phyloP scores from a whole-genome alignment of 1,140 invertebrate species.

The Psilanteris sp. region DNA sequence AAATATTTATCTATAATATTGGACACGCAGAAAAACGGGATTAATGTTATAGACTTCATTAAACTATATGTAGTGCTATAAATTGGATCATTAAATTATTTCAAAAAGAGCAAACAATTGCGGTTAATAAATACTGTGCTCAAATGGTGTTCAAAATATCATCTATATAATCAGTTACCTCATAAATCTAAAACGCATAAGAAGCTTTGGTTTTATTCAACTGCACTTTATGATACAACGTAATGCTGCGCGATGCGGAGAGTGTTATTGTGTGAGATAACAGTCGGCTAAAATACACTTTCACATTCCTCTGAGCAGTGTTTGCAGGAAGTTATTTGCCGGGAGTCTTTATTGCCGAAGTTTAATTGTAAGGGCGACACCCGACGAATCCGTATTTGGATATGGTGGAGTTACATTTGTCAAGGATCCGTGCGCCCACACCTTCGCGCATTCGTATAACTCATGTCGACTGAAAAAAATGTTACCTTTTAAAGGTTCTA shows the following conservation, averaged over 20 bases:
- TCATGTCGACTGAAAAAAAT: slow-evolving; percentile 13
- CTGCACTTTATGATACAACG: slow-evolving; percentile 38
- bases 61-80: too few species aligned
- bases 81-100: too few species aligned
- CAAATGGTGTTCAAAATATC: too few species aligned
- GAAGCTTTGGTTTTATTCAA: slow-evolving; percentile 36
- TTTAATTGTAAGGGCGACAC: slow-evolving; percentile 72
- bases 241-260: slow-evolving; percentile 20
- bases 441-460: slow-evolving; percentile 45
- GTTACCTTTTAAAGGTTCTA: slow-evolving; percentile 26
- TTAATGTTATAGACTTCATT: too few species aligned
- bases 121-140: too few species aligned
- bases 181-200: slow-evolving; percentile 47
- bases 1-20: too few species aligned
- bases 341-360: slow-evolving; percentile 68
- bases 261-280: slow-evolving; percentile 64
- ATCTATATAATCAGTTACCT: slow-evolving; percentile 37
- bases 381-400: slow-evolving; percentile 65
- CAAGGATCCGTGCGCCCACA: slow-evolving; percentile 62
- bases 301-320: slow-evolving; percentile 69
- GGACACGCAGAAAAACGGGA: too few species aligned
- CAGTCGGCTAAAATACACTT: slow-evolving; percentile 64
- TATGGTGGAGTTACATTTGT: slow-evolving; percentile 67
- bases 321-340: slow-evolving; percentile 70
- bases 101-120: too few species aligned